A percentile compares a stretch with the other conserved stretches of the same genome.
These are phyloP conservation scores for Acleris laterana DNA, from an alignment of 2,888 invertebrate genomes.

Conservation along the genomic window DNA sequence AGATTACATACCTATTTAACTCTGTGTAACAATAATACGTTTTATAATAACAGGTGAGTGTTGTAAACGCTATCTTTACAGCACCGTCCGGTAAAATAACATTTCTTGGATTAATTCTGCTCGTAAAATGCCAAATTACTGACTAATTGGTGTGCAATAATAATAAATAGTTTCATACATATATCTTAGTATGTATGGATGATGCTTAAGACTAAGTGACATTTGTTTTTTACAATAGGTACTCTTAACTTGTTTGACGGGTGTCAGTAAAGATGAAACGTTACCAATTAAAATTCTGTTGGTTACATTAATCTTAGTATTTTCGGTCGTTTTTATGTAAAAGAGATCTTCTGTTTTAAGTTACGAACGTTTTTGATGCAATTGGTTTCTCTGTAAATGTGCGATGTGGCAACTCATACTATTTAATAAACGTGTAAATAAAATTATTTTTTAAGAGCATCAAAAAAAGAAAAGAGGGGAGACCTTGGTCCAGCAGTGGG, in stretches of 20 bases:
- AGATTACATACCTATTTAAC: too few species aligned
- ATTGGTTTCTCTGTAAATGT: neutral
- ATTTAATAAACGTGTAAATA: neutral
- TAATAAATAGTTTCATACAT: neutral
- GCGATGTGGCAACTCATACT: neutral
- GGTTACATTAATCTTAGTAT: conserved; percentile 39
- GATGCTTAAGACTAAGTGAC: conserved; percentile 1
- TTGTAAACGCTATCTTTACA: too few species aligned
- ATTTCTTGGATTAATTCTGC: too few species aligned
- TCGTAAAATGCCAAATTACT: too few species aligned
- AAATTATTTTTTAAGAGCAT: too few species aligned
- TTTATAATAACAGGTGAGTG: too few species aligned
- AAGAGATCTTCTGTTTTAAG: neutral
- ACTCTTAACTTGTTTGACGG: conserved; percentile 20
- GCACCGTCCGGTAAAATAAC: too few species aligned
- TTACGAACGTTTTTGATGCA: conserved; percentile 3
- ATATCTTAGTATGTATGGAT: neutral
- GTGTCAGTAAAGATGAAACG: conserved; percentile 29
- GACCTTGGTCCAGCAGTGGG: too few species aligned
- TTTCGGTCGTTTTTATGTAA: neutral
- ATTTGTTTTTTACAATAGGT: conserved; percentile 5
- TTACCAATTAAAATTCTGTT: conserved; percentile 38
- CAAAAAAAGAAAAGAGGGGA: too few species aligned
- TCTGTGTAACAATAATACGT: too few species aligned
- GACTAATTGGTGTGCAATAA: too few species aligned